These are phyloP conservation scores for Drosophila nannoptera DNA, from an alignment of 1,140 invertebrate species.

Conservation along the genomic window DNA sequence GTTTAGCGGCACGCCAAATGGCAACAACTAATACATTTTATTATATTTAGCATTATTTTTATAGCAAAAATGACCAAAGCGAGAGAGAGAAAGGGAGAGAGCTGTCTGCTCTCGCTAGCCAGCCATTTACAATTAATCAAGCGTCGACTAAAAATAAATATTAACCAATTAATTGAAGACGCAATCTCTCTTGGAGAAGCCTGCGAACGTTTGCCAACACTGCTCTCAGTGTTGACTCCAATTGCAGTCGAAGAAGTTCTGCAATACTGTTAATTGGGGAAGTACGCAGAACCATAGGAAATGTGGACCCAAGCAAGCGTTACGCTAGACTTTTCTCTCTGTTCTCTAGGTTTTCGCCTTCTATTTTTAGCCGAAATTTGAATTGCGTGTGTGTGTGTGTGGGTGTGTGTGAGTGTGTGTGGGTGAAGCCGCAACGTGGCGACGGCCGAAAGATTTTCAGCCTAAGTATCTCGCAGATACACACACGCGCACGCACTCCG, in stretches of 20 bases:
- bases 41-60: slow-evolving; percentile 48
- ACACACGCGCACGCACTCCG: not conserved
- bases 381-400: slow-evolving; percentile 38
- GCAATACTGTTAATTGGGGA: slow-evolving; percentile 6
- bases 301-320: slow-evolving; percentile 32
- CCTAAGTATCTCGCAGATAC: slow-evolving; percentile 21
- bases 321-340: slow-evolving; percentile 25
- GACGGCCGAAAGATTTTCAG: slow-evolving; percentile 42
- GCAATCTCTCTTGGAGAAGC: too few relatives aligned
- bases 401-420: slow-evolving; percentile 14
- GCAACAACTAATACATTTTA: slow-evolving; percentile 63
- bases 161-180: slow-evolving; percentile 69
- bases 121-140: slow-evolving; percentile 60
- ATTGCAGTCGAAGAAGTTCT: not conserved
- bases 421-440: slow-evolving; percentile 31
- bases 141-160: slow-evolving; percentile 73
- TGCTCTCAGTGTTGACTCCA: too few relatives aligned
- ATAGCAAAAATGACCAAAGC: slow-evolving; percentile 25
- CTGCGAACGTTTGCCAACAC: too few relatives aligned
- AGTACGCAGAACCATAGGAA: not conserved
- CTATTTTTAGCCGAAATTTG: slow-evolving; percentile 63
- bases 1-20: slow-evolving; percentile 68
- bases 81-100: not conserved
- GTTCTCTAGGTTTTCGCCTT: slow-evolving; percentile 4
- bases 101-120: not conserved